A percentile compares a stretch with the other conserved stretches of the same genome.
Conservation (phyloP, 2,797 vertebrate genomes). For the Staurois parvus region DNA sequence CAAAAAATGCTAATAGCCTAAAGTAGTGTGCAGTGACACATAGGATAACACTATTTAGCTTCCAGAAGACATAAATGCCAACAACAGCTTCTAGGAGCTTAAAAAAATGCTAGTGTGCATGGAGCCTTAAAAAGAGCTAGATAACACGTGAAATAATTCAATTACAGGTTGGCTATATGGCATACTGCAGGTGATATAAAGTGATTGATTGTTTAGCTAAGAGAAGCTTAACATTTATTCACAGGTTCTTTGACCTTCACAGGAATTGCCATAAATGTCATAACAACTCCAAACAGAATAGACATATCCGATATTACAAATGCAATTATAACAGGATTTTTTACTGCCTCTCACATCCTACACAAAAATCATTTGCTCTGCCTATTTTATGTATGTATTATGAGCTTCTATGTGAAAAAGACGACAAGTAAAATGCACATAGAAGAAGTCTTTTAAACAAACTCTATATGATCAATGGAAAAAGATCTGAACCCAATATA, state of each 20-base stretch:
- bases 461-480: not conserved
- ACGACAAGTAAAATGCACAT: not conserved
- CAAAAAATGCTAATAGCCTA: too few species aligned
- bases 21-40: too few species aligned
- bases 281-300: conserved; percentile 11
- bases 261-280: conserved; percentile 49
- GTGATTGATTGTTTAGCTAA: conserved; percentile 20
- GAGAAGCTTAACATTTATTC: conserved; percentile 47
- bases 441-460: conserved; percentile 16
- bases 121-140: not conserved
- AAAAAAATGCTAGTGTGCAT: too few species aligned
- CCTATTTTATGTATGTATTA: not conserved
- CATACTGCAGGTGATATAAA: not conserved
- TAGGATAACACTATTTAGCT: too few species aligned
- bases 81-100: too few species aligned
- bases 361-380: conserved; percentile 30
- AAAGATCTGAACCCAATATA: too few species aligned
- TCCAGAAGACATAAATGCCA: too few species aligned
- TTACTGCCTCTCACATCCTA: conserved; percentile 33
- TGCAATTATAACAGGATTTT: conserved; percentile 49
- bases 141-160: not conserved
- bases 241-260: conserved; percentile 37
- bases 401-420: not conserved
- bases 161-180: not conserved
- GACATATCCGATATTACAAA: conserved; percentile 26